Evolutionary conservation across 2,113 vertebrate species (phyloP), one percentile per base, ranked within the genome.

Genomic region (Dendrocopos noguchii): DNA sequence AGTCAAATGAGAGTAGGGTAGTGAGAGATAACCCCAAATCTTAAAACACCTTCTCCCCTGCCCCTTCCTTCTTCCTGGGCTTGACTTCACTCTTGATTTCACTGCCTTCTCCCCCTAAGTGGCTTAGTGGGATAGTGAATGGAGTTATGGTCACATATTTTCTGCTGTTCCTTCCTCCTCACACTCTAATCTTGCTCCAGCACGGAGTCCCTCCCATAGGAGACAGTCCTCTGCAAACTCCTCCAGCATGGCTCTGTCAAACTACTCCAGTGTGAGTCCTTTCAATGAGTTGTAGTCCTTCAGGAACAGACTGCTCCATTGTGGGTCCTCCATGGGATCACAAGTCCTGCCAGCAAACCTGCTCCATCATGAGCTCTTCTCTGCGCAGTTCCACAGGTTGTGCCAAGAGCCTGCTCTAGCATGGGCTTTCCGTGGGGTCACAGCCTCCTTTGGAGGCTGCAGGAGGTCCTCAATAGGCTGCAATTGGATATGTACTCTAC

Each of bases 121-220:
- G 0, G 15, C 3, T 4, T 39, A 39, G 24, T 16, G 9, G 11
- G 22, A n/a, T 0, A 2, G 34, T 19, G 24, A 67, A 10, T 16
- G 16, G 14, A 4, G 3, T 36, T 63, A 11, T 6, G 5, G 29
- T 76, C n/a, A 18, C 11, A 5, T 2, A 0, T 21, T 67, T 5
- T 44, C 22, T 77, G 13, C 22, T 0, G 1, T 7, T 84, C 15
- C 8, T 68, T 80, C 25, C 13, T 68, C 15, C 14, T 83, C 29
- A 39, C 17, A 7, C 6, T 76, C 15, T 64, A 57, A 2, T 27
- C 3, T 10, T 55, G 13, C 24, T 79, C 61, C 42, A 55, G 0
- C 0, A 0, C 52, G 33, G 20, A 9, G 29, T 72, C 15, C 5
- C 12, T 80, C 36, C 46, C 36, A 13, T 3, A 3, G 18, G 18